These are phyloP conservation scores for Nasonia oneida DNA, from an alignment of 2,888 invertebrate genomes.

Conservation along the genomic window DNA sequence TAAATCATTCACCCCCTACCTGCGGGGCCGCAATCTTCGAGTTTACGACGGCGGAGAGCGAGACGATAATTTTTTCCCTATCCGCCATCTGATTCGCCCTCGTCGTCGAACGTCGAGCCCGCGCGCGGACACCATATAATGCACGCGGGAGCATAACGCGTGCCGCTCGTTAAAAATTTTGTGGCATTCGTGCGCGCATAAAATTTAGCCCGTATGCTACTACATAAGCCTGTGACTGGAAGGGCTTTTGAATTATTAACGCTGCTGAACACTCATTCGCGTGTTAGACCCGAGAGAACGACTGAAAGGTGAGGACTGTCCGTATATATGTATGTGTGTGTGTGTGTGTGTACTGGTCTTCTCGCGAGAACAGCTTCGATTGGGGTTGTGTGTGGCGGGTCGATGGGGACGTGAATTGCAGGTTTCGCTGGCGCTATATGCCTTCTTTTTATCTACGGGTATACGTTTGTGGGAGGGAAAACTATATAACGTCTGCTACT, in stretches of 20 bases:
- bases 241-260: slow-evolving; percentile 31
- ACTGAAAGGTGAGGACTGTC: not conserved
- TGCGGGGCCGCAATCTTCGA: not conserved
- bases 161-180: slow-evolving; percentile 14
- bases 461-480: not conserved
- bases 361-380: slow-evolving; percentile 5
- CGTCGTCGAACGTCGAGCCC: not conserved
- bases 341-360: not conserved
- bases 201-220: not conserved
- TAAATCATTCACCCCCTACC: not conserved
- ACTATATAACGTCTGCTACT: not conserved
- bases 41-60: not conserved
- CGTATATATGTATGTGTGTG: too few relatives aligned
- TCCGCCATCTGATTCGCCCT: not conserved
- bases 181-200: slow-evolving; percentile 3
- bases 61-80: not conserved
- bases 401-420: slow-evolving; percentile 34
- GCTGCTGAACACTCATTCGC: slow-evolving; percentile 9
- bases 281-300: not conserved
- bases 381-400: not conserved
- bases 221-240: not conserved
- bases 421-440: not conserved
- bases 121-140: not conserved
- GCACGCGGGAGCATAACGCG: not conserved
- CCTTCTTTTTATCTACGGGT: not conserved